phyloP scores from a whole-genome alignment of 2,797 vertebrate genomes.

The Smutsia gigantea region DNA sequence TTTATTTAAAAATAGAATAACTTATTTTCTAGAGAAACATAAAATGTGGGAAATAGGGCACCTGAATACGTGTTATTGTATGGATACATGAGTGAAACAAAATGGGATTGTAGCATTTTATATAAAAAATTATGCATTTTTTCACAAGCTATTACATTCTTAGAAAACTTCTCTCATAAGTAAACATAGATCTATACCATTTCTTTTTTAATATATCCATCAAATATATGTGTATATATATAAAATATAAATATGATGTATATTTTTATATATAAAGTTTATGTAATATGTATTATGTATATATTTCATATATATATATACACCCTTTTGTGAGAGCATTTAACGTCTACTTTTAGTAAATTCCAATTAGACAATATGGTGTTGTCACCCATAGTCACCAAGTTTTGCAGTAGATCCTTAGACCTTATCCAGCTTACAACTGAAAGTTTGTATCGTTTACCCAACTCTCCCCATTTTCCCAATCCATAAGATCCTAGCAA shows the following conservation, averaged over 20 bases:
- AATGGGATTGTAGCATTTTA: background rate
- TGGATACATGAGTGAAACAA: background rate
- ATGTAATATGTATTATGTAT: no score
- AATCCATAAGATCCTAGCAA: no score
- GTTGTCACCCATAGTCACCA: background rate
- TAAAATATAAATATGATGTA: background rate
- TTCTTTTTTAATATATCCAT: background rate
- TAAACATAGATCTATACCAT: background rate
- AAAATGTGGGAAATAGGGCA: background rate
- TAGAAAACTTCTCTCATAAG: background rate
- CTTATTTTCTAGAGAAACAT: background rate
- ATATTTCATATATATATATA: background rate
- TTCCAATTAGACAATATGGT: background rate
- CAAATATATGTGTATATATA: background rate
- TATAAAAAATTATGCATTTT: background rate
- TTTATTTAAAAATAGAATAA: background rate
- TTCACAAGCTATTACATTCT: background rate
- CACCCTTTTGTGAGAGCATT: background rate
- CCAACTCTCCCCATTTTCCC: no score
- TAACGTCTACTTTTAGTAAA: background rate
- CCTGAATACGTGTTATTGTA: background rate
- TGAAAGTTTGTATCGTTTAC: background rate
- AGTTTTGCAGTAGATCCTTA: background rate
- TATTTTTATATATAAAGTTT: background rate
- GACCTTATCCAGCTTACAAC: background rate